These are phyloP conservation scores for Falco rusticolus DNA, from an alignment of 2,797 vertebrate species.

Conservation along the genomic window DNA sequence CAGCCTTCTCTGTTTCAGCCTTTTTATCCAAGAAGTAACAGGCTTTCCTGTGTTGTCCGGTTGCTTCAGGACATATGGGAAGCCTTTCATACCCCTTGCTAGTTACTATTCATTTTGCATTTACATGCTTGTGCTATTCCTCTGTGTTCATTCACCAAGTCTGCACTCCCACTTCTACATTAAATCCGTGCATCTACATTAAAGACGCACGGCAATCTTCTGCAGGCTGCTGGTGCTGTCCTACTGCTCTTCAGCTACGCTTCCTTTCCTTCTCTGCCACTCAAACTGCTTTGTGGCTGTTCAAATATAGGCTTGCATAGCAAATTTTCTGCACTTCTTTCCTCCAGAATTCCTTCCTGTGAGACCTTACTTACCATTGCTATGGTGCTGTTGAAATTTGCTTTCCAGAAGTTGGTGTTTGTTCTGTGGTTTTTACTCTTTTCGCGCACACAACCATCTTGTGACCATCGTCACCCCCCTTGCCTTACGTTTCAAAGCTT, in stretches of 20 bases:
- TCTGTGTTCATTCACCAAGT: not conserved
- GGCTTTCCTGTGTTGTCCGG: not conserved
- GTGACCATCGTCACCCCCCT: not conserved
- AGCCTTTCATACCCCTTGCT: not conserved
- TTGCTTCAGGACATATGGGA: not conserved
- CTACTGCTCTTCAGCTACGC: not conserved
- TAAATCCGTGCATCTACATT: not conserved
- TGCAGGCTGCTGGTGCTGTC: not conserved
- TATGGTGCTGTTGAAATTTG: not conserved
- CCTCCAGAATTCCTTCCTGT: not conserved
- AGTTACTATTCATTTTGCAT: not conserved
- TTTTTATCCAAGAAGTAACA: not conserved
- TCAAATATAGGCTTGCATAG: not conserved
- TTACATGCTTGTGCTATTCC: not conserved
- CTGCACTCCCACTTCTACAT: not conserved
- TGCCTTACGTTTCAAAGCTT: not conserved
- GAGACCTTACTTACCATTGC: not conserved
- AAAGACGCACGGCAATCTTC: not conserved
- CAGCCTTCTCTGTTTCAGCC: not conserved
- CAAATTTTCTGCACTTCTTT: not conserved
- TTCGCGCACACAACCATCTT: not conserved
- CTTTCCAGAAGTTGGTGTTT: not conserved
- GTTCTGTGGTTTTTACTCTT: not conserved
- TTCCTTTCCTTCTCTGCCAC: not conserved
- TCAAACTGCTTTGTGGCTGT: not conserved